phyloP scores from a whole-genome alignment of 2,113 vertebrate genomes.

The Galemys pyrenaicus region DNA sequence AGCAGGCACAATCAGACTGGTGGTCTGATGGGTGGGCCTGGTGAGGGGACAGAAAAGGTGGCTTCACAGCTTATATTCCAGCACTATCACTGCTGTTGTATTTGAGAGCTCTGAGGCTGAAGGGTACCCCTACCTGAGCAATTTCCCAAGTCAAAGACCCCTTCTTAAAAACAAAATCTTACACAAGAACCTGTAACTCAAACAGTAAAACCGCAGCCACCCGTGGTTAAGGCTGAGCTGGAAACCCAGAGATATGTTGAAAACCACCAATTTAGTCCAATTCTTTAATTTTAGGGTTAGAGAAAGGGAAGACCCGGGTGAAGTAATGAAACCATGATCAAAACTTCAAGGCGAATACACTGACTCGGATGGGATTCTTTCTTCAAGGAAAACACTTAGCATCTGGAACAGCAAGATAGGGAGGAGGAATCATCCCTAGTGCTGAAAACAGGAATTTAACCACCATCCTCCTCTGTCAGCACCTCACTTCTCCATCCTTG shows the following conservation, averaged over 20 bases:
- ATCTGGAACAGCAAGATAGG: neutral
- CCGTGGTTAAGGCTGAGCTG: neutral
- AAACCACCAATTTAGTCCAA: neutral
- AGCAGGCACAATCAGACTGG: neutral
- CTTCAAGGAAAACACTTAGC: neutral
- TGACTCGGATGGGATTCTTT: neutral
- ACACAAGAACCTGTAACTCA: neutral
- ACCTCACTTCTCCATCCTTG: neutral
- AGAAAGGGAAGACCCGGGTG: neutral
- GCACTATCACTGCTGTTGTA: accelerated
- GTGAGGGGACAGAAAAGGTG: too few species aligned
- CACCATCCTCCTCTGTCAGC: too few species aligned
- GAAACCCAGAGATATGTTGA: neutral
- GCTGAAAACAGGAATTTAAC: neutral
- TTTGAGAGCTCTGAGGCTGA: neutral
- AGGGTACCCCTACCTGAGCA: neutral
- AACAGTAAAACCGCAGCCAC: neutral
- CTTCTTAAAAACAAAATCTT: neutral
- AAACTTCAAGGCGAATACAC: neutral
- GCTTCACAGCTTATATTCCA: too few species aligned
- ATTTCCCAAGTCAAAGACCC: neutral
- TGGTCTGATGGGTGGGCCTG: accelerated
- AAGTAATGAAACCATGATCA: neutral
- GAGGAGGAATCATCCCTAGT: accelerated
- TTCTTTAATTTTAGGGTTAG: neutral